Evolutionary conservation across 2,888 invertebrate genomes (phyloP), one percentile per base, ranked within the genome.

Genomic region (Xanthia togata): DNA sequence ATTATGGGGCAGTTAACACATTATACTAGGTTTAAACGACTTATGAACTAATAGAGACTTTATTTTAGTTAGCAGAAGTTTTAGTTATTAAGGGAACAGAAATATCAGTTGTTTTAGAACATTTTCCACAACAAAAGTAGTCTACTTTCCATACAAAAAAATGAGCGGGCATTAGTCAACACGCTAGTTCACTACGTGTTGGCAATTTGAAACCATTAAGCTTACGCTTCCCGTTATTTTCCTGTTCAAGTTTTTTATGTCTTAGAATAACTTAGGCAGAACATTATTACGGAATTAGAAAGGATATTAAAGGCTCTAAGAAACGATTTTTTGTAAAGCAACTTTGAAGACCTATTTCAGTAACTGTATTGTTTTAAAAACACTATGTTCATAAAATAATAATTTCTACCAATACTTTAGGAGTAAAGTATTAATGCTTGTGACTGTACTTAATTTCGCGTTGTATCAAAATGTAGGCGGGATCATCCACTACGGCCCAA

Each of bases 1-100:
- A 75, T 83, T 68, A 78, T 67, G 57, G 68, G 41, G 63, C 20
- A 57, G 47, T 81, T 82, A 67, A 63, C 41, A 65, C 59, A 11
- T 75, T 72, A 68, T 64, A 26, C 12, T 55, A 44, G 41, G 20
- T 70, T 73, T 70, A n/a, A 68, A 73, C 20, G 14, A 69, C 31
- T n/a, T 67, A 23, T 0, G 14, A 62, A n/a, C 50, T 67, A 20
- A 47, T 64, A 6, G 1, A n/a, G 31, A 4, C 5, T 67, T 47
- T 31, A 35, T 60, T 70, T 72, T 23, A n/a, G 35, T 55, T 55
- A 11, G 1, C 0, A 35, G 31, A 23, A n/a, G 26, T 23, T 53
- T 14, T 8, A 47, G 14, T 50, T 9, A 31, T 4, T 65, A 65
- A 9, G 14, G 14, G 2, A 9, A 20, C 2, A 50, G 8, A 50